These are phyloP conservation scores for Drosophila trapezifrons DNA, from an alignment of 1,140 invertebrate genomes.

Conservation along the genomic window DNA sequence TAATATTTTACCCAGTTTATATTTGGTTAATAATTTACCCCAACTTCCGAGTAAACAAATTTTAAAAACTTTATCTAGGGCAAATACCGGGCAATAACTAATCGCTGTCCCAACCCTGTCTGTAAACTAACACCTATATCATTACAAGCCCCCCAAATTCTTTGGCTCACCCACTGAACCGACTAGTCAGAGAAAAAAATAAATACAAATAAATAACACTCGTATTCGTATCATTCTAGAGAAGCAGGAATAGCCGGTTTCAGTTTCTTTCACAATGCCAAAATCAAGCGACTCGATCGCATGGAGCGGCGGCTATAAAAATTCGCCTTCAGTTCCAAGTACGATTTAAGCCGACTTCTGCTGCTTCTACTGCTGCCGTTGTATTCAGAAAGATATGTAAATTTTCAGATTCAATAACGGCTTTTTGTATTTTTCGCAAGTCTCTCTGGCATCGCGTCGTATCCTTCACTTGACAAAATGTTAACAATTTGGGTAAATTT, in stretches of 20 bases:
- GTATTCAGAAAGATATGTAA: constrained; percentile 44
- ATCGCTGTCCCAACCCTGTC: neutral
- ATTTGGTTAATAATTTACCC: no score
- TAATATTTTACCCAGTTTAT: no score
- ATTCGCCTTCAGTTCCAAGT: constrained; percentile 51
- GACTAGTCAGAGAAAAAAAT: constrained; percentile 19
- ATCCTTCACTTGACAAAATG: constrained; percentile 65
- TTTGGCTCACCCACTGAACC: constrained; percentile 43
- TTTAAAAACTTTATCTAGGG: constrained; percentile 6
- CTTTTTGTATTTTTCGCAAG: constrained; percentile 50
- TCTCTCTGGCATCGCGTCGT: constrained; percentile 1
- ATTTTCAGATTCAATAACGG: constrained; percentile 54
- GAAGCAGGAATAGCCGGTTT: constrained; percentile 67
- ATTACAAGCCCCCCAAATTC: constrained; percentile 11
- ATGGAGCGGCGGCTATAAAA: constrained; percentile 26
- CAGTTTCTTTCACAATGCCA: constrained; percentile 54
- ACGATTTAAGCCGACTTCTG: constrained; percentile 35
- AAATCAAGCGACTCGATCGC: constrained; percentile 43
- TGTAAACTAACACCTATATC: neutral
- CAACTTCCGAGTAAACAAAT: neutral
- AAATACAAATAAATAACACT: constrained; percentile 24
- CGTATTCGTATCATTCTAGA: constrained; percentile 52
- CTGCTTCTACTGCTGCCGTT: constrained; percentile 1
- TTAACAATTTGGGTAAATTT: constrained; percentile 62
- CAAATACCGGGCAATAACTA: neutral